Conservation (phyloP, 2,888 invertebrate species). For the Rhingia rostrata region DNA sequence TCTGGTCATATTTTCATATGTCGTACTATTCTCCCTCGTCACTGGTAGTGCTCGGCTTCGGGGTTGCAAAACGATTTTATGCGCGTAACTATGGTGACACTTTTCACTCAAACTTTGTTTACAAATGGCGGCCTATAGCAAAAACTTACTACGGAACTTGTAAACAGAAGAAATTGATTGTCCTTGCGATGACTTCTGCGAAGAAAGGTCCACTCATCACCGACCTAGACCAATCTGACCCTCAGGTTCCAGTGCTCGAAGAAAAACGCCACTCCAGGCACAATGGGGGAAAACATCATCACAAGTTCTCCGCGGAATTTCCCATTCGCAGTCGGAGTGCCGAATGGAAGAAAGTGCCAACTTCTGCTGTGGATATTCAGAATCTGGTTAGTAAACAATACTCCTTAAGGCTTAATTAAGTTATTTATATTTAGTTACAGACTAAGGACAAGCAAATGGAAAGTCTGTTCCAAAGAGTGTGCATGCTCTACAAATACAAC, state of each 20-base stretch:
- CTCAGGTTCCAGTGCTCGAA: slow-evolving; percentile 31
- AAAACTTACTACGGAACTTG: slow-evolving; percentile 3
- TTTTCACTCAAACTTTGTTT: slow-evolving; percentile 69
- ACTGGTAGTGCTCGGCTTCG: no score
- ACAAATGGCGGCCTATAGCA: slow-evolving; percentile 59
- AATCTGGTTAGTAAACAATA: slow-evolving; percentile 31
- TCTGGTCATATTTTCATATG: no score
- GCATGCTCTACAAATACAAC: slow-evolving; percentile 85
- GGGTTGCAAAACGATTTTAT: background rate
- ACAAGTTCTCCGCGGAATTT: slow-evolving; percentile 80
- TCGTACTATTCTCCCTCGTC: no score
- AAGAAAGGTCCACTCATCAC: slow-evolving; percentile 44
- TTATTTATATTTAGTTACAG: slow-evolving; percentile 82
- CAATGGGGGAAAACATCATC: slow-evolving; percentile 76
- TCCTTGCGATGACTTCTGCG: slow-evolving; percentile 32
- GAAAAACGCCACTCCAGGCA: slow-evolving; percentile 25
- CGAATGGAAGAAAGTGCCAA: slow-evolving; percentile 73
- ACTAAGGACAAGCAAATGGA: slow-evolving; percentile 86
- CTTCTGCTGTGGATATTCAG: slow-evolving; percentile 10
- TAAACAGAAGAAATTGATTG: slow-evolving; percentile 22
- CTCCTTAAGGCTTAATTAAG: background rate
- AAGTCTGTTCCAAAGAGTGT: slow-evolving; percentile 86
- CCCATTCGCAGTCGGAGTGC: slow-evolving; percentile 80
- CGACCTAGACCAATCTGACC: slow-evolving; percentile 53
- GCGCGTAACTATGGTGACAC: slow-evolving; percentile 46